Base-by-base conservation (phyloP, 2,113 vertebrate genomes). In the Symphodus melops region DNA sequence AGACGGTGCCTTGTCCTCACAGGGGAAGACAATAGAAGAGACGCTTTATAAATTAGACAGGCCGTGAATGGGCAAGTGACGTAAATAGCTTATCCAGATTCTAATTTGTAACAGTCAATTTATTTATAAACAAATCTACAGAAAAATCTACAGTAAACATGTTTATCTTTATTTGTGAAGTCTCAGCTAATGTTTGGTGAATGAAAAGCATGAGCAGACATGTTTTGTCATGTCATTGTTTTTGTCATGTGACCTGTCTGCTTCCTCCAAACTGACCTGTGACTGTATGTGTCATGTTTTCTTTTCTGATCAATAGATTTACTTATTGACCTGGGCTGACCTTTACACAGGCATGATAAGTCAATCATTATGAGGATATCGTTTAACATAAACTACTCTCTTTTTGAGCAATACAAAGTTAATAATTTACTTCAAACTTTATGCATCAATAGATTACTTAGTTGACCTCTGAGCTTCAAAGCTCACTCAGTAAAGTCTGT, bases 51-150 rank as follows among this genome's bases (percentile, higher is more conserved):
- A 69, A 48, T 61, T n/a, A 75, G 46, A 58, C 49, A 61, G 51
- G 61, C 48, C 68, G 44, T 68, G 23, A 25, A 39, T 80, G 77
- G 67, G 48, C 68, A 17, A 42, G 48, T 82, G 83, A 88, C 9
- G 37, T 69, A 84, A 55, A 69, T 53, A 28, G 60, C 56, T 88
- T 88, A 92, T 89, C 90, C 85, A 73, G 83, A 85, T 89, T 86
- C 84, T 5, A 57, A 41, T 53, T 28, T n/a, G 20, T 48, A 52
- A 28, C 60, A 82, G 71, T 78, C 56, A n/a, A n/a, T n/a, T n/a
- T n/a, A 54, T 69, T 68, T 72, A 14, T 67, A 85, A 73, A 62
- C 81, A 57, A 4, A 13, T 76, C 20, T 71, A 54, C 17, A 57
- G 56, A 60, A 9, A 9, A 60, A 76, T 37, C n/a, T 39, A 64